Evolutionary conservation across 2,888 invertebrate genomes (phyloP).

Genomic region (Scotopteryx bipunctaria): DNA sequence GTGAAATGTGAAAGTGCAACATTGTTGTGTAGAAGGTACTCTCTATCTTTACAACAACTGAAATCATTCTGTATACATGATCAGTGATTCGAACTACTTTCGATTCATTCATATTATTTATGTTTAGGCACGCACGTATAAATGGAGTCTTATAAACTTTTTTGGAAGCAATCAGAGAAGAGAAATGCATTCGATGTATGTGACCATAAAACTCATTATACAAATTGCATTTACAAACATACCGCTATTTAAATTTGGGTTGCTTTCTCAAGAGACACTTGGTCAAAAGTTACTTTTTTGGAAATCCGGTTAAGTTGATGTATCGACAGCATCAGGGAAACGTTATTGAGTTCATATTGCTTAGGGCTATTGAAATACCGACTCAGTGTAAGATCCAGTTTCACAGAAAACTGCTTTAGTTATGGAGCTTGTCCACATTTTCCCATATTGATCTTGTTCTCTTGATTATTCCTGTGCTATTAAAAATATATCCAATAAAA

Average conservation of each 20-base stretch:
- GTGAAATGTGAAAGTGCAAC: slow-evolving; percentile 76
- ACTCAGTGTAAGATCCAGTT: slow-evolving; percentile 1
- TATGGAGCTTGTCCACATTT: no score
- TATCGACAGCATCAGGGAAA: slow-evolving; percentile 39
- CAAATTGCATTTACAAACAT: slow-evolving; percentile 51
- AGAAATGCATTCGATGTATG: slow-evolving; percentile 42
- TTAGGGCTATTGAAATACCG: slow-evolving; percentile 31
- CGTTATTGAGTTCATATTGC: slow-evolving; percentile 35
- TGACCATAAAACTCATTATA: slow-evolving; percentile 49
- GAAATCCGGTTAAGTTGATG: slow-evolving; percentile 34
- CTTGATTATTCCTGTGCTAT: no score
- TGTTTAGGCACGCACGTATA: slow-evolving; percentile 50
- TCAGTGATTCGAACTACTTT: slow-evolving; percentile 60
- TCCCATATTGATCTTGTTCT: no score
- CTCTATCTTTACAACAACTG: slow-evolving; percentile 44
- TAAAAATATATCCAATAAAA: no score
- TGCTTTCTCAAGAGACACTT: slow-evolving; percentile 54
- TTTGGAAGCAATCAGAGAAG: slow-evolving; percentile 49
- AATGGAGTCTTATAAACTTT: slow-evolving; percentile 46
- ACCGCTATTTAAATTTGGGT: slow-evolving; percentile 60
- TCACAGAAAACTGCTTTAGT: no score
- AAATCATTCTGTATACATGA: slow-evolving; percentile 59
- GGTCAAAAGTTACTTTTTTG: slow-evolving; percentile 40
- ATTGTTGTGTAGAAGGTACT: slow-evolving; percentile 57
- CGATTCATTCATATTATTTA: slow-evolving; percentile 52